These are phyloP conservation scores for Elephas maximus DNA, from an alignment of 2,113 vertebrate species.

Conservation along the genomic window DNA sequence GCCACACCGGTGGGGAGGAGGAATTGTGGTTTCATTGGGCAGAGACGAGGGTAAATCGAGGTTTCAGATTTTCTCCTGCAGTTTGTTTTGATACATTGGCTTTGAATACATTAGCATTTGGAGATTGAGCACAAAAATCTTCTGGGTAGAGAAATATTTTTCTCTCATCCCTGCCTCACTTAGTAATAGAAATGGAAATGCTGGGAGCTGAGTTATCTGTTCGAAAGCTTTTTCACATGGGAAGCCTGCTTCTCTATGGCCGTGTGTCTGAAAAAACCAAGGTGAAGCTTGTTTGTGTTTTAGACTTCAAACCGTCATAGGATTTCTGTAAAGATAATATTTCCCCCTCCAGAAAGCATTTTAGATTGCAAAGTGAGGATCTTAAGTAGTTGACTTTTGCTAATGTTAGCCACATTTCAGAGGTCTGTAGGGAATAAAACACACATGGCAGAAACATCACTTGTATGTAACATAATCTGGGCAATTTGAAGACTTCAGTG, in stretches of 20 bases:
- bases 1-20: not conserved
- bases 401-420: not conserved
- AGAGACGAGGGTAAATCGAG: not conserved
- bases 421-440: not conserved
- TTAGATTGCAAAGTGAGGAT: not conserved
- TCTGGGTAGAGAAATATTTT: not conserved
- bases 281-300: not conserved
- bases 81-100: not conserved
- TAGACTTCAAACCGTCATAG: not conserved
- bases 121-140: not conserved
- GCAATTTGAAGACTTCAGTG: not conserved
- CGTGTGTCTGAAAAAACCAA: not conserved
- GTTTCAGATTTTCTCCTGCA: not conserved
- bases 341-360: not conserved
- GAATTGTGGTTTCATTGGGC: slow-evolving; percentile 3
- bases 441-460: not conserved
- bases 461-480: not conserved
- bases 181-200: not conserved
- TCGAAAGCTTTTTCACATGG: not conserved
- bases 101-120: not conserved
- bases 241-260: not conserved
- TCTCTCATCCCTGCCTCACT: not conserved
- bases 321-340: not conserved
- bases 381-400: not conserved
- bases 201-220: not conserved